Conservation (phyloP, 2,113 vertebrate genomes). For the Carollia perspicillata region DNA sequence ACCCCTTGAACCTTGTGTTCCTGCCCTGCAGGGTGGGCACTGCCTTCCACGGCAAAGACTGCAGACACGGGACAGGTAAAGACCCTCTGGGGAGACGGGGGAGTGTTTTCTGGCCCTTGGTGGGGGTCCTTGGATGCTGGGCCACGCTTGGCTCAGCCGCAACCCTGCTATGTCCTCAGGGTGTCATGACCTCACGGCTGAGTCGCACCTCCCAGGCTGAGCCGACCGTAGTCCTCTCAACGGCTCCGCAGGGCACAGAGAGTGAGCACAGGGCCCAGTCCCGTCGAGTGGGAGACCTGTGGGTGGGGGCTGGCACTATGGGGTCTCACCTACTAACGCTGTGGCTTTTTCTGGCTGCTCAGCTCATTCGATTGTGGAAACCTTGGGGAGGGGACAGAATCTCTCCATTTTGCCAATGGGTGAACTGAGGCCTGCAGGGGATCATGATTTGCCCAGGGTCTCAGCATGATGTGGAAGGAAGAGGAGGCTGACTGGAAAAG, state of each 20-base stretch:
- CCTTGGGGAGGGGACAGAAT: neutral
- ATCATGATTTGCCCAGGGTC: neutral
- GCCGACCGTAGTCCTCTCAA: rapidly evolving
- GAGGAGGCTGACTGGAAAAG: neutral
- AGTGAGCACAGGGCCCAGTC: neutral
- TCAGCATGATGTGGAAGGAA: neutral
- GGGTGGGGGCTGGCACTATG: neutral
- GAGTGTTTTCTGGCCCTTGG: neutral
- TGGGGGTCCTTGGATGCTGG: neutral
- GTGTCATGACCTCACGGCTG: slow-evolving; percentile 19
- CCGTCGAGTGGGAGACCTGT: rapidly evolving
- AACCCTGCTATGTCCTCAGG: slow-evolving; percentile 60
- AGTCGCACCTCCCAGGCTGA: neutral
- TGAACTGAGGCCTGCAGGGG: neutral
- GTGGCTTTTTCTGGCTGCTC: neutral
- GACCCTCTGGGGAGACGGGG: neutral
- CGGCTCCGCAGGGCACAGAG: neutral
- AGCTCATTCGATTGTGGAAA: neutral
- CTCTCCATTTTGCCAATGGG: neutral
- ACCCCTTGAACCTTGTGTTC: neutral
- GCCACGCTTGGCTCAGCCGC: neutral
- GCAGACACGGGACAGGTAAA: slow-evolving; percentile 8
- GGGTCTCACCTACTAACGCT: neutral
- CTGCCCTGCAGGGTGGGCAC: slow-evolving; percentile 16
- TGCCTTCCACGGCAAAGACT: neutral